Conservation (phyloP, 2,797 vertebrate species). For the Buceros bicornis region DNA sequence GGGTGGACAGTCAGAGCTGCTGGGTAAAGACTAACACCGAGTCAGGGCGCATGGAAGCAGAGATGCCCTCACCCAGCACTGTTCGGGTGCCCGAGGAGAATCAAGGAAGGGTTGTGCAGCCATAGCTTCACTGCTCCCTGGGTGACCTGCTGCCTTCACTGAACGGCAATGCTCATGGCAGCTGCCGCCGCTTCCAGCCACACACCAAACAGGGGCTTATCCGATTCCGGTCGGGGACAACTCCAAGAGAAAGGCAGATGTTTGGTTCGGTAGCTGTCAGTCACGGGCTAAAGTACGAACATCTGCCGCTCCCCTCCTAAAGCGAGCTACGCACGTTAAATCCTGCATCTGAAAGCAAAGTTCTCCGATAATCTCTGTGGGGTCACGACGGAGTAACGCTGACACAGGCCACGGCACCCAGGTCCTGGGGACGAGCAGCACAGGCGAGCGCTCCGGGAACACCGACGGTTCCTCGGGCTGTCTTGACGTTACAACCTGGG, state of each 20-base stretch:
- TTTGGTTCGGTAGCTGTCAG: neutral
- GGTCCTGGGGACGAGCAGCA: neutral
- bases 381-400: rapidly evolving
- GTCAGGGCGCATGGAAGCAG: rapidly evolving
- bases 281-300: neutral
- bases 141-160: neutral
- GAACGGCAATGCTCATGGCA: rapidly evolving
- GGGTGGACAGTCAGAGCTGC: rapidly evolving
- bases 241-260: conserved; percentile 25
- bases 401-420: rapidly evolving
- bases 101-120: rapidly evolving
- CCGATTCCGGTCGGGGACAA: neutral
- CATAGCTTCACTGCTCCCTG: no score
- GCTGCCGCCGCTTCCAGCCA: neutral
- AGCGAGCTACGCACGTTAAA: rapidly evolving
- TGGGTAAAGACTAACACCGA: rapidly evolving
- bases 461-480: neutral
- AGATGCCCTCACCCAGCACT: rapidly evolving
- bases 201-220: rapidly evolving
- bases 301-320: neutral
- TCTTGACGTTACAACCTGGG: neutral
- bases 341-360: neutral
- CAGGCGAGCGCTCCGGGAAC: rapidly evolving
- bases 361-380: neutral
- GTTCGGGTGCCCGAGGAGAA: rapidly evolving